phyloP scores from a whole-genome alignment of 2,113 vertebrate species.

The Solea solea region DNA sequence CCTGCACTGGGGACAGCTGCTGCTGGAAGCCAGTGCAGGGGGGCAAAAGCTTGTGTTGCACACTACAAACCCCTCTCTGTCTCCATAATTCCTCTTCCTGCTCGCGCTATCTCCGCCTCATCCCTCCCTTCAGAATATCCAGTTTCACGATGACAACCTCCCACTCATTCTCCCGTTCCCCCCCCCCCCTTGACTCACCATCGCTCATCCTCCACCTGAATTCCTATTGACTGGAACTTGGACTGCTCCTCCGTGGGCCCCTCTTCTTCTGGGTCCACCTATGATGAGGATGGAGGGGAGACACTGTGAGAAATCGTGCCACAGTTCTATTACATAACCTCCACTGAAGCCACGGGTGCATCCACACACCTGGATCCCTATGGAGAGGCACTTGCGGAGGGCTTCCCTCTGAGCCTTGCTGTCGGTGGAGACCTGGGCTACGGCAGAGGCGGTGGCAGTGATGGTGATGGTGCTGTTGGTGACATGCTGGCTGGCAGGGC shows the following conservation, averaged over 20 bases:
- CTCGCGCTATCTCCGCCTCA: slow-evolving; percentile 17
- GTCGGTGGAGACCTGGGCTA: slow-evolving; percentile 45
- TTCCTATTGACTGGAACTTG: slow-evolving; percentile 97
- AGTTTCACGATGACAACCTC: slow-evolving; percentile 29
- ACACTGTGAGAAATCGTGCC: slow-evolving; percentile 4
- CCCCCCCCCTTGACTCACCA: slow-evolving; percentile 83
- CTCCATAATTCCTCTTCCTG: slow-evolving; percentile 25
- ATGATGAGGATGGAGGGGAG: slow-evolving; percentile 13
- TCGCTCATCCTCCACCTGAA: slow-evolving; percentile 97
- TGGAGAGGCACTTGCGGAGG: slow-evolving; percentile 95
- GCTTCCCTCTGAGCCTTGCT: slow-evolving; percentile 82
- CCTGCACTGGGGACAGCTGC: slow-evolving; percentile 73
- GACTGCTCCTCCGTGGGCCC: slow-evolving; percentile 85
- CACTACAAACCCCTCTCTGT: slow-evolving; percentile 52
- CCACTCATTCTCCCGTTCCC: not conserved
- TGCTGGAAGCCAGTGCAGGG: slow-evolving; percentile 37
- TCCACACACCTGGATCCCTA: slow-evolving; percentile 94
- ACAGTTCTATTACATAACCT: not conserved
- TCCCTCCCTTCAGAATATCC: slow-evolving; percentile 42
- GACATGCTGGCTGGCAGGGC: slow-evolving; percentile 94
- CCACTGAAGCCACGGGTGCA: not conserved
- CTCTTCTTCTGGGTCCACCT: slow-evolving; percentile 95
- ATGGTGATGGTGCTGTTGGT: slow-evolving; percentile 88
- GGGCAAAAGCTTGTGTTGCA: slow-evolving; percentile 16
- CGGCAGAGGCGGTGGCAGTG: slow-evolving; percentile 63